Evolutionary conservation across 2,113 vertebrate genomes (phyloP).

Genomic region (Vidua chalybeata): DNA sequence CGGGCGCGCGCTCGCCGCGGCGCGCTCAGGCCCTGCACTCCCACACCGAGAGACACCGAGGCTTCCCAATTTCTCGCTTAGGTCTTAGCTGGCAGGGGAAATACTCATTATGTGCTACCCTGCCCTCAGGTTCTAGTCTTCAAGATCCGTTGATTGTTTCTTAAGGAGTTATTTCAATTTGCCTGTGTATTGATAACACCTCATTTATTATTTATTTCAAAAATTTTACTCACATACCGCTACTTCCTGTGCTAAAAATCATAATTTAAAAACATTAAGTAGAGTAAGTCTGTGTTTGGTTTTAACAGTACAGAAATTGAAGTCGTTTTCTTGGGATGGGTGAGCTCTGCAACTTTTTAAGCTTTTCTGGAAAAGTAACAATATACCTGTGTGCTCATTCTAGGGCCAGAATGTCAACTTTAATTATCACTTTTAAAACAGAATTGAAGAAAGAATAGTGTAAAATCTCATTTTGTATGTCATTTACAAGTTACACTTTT

Average conservation of each 20-base stretch:
- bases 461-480: not conserved
- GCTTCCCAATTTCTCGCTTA: not conserved
- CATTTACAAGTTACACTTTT: not conserved
- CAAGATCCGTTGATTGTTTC: not conserved
- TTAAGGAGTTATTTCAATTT: not conserved
- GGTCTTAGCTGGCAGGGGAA: not conserved
- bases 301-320: not conserved
- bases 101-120: too few relatives aligned
- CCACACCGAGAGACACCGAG: fast-evolving
- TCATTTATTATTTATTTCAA: not conserved
- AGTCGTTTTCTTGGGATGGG: not conserved
- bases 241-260: not conserved
- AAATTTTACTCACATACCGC: not conserved
- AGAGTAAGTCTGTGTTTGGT: not conserved
- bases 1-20: too few relatives aligned
- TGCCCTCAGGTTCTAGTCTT: not conserved
- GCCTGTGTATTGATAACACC: not conserved
- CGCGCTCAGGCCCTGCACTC: too few relatives aligned
- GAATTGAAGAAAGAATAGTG: not conserved
- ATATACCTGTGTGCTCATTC: not conserved
- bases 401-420: not conserved
- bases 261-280: not conserved
- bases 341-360: not conserved
- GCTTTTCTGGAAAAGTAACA: not conserved
- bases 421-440: not conserved